Conservation (phyloP, 2,113 vertebrate species). For the Lasiurus borealis region DNA sequence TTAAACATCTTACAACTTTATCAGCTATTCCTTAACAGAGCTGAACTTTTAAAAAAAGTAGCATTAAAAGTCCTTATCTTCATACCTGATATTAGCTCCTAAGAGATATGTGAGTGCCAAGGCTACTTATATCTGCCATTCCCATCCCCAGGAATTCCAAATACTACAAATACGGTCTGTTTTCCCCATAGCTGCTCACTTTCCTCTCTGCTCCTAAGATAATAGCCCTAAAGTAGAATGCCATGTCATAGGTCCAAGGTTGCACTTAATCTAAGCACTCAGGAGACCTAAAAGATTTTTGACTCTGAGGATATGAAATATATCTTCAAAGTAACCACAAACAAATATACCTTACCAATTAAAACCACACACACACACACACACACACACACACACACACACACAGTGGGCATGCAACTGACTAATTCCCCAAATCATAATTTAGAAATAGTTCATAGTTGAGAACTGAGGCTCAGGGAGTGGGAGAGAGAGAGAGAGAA, state of each 20-base stretch:
- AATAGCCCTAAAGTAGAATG: constrained; percentile 11
- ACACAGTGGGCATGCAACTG: background rate
- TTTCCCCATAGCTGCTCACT: background rate
- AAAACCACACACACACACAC: background rate
- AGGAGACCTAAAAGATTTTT: background rate
- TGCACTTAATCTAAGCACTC: background rate
- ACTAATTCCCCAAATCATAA: constrained; percentile 15
- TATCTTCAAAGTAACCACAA: constrained; percentile 33
- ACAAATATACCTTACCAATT: constrained; percentile 26
- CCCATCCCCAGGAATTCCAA: background rate
- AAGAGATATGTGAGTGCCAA: background rate
- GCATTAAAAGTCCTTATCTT: background rate
- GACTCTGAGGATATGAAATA: constrained; percentile 54
- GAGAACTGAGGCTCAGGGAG: background rate
- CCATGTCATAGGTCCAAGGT: background rate
- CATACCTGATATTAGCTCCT: background rate
- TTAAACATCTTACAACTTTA: background rate
- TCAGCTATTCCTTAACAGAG: background rate
- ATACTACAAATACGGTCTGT: background rate
- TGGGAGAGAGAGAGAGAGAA: too few species aligned
- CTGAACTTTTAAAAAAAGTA: background rate
- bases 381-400: too few species aligned
- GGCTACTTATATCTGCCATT: constrained; percentile 7
- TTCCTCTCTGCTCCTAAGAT: background rate
- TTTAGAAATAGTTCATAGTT: constrained; percentile 49